Conservation (phyloP, 1,140 invertebrate genomes). For the Drosophila mayri region DNA sequence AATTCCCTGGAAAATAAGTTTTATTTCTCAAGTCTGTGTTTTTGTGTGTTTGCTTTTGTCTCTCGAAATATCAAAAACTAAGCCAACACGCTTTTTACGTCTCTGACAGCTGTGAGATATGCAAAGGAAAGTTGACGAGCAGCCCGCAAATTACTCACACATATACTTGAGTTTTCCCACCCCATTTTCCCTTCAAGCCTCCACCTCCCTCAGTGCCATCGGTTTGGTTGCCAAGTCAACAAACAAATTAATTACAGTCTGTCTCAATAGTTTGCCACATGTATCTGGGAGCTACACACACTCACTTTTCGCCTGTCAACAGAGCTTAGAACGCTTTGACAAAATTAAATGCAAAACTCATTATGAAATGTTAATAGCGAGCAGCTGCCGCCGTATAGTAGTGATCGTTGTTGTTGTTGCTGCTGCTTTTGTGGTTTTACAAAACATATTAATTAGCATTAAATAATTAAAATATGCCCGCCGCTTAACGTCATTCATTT, state of each 20-base stretch:
- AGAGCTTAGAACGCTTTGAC: constrained; percentile 71
- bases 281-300: constrained; percentile 60
- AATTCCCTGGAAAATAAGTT: constrained; percentile 28
- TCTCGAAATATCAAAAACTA: constrained; percentile 54
- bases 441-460: constrained; percentile 84
- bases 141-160: constrained; percentile 59
- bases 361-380: constrained; percentile 78
- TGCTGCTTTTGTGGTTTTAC: constrained; percentile 71
- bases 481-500: constrained; percentile 81
- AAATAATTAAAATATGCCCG: constrained; percentile 83
- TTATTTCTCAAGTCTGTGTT: constrained; percentile 15
- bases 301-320: constrained; percentile 70
- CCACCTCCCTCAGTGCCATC: background rate
- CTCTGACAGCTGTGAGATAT: constrained; percentile 61
- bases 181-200: background rate
- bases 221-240: constrained; percentile 75
- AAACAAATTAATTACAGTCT: constrained; percentile 82
- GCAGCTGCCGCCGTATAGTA: constrained; percentile 49
- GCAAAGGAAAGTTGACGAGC: constrained; percentile 72
- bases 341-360: constrained; percentile 82
- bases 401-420: constrained; percentile 12
- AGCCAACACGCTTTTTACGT: constrained; percentile 50
- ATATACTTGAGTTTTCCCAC: constrained; percentile 13
- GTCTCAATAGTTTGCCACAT: constrained; percentile 79
- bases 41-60: constrained; percentile 14